Base-by-base conservation (phyloP, 2,797 vertebrate species). In the Uromys caudimaculatus region DNA sequence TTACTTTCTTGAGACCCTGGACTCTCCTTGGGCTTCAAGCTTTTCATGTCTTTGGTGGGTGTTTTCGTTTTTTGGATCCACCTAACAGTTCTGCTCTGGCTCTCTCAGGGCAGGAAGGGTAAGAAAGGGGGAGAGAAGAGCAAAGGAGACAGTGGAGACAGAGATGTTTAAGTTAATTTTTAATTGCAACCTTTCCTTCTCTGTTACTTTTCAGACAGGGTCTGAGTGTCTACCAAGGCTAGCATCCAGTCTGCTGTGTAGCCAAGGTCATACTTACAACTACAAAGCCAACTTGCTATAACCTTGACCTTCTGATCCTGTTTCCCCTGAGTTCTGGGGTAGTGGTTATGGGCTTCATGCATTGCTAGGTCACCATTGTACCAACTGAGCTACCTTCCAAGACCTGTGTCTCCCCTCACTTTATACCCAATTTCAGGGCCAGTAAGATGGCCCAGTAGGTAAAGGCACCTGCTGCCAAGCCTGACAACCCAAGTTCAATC, bases 91-190 rank as follows among this genome's bases (percentile, higher is more conserved):
- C 35, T 81, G 44, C 52, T 87, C 50, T 83, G 56, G 27, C 14
- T 93, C 52, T 91, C 47, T 73, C 7, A 78, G 14, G 29, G 41
- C 41, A 38, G 77, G 76, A 62, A 94, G 52, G 19, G 32, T 38
- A 60, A 71, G 56, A 47, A 62, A 38, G 58, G 50, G 69, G 24
- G 64, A 76, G 60, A 81, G 16, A 17, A 73, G 23, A 54, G 41
- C 58, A 60, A 60, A 32, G 12, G 29, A 2, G 12, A 41, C 21
- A 54, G 71, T 81, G 56, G 32, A 83, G 32, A 58, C 62, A 56
- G 64, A 58, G 56, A 64, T 79, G 83, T 93, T 86, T 79, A 95
- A 47, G 38, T 79, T 78, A 87, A 27, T 41, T 89, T 78, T 89
- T 67, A 7, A 78, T 73, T 84, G 60, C 44, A 88, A 75, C 6